Conservation (phyloP, 2,888 invertebrate genomes). For the Caenorhabditis uteleia region DNA sequence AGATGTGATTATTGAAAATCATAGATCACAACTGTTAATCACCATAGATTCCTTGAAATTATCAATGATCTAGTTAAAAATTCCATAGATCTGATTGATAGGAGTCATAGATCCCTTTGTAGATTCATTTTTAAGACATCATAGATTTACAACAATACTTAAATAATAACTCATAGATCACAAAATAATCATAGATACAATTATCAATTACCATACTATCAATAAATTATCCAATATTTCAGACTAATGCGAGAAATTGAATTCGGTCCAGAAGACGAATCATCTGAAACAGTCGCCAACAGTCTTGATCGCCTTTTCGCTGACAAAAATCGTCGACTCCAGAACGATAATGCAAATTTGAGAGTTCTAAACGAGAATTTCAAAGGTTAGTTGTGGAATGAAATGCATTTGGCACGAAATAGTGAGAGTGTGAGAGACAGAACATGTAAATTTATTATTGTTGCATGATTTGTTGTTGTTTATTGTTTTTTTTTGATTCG, state of each 20-base stretch:
- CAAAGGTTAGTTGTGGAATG: conserved; percentile 29
- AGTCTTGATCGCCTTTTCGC: conserved; percentile 80
- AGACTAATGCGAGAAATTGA: conserved; percentile 55
- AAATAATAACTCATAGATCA: too few species aligned
- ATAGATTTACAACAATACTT: too few species aligned
- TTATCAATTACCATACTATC: too few species aligned
- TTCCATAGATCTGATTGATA: too few species aligned
- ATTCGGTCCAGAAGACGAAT: conserved; percentile 73
- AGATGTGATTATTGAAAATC: too few species aligned
- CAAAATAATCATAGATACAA: too few species aligned
- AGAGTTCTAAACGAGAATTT: conserved; percentile 58
- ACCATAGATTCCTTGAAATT: too few species aligned
- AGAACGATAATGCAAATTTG: conserved; percentile 75
- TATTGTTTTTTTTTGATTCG: conserved; percentile 1
- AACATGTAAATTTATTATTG: not conserved
- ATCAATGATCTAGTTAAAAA: not conserved
- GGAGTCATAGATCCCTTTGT: too few species aligned
- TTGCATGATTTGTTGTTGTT: not conserved
- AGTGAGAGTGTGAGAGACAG: conserved; percentile 1
- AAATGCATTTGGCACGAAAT: conserved; percentile 8
- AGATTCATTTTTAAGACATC: too few species aligned
- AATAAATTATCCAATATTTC: too few species aligned
- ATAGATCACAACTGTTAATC: too few species aligned
- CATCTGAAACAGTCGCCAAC: conserved; percentile 78
- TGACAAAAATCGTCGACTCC: conserved; percentile 80